Percentiles rank a stretch among this genome's conserved stretches.
Conservation (phyloP, 2,888 invertebrate species). For the Phortica magna region DNA sequence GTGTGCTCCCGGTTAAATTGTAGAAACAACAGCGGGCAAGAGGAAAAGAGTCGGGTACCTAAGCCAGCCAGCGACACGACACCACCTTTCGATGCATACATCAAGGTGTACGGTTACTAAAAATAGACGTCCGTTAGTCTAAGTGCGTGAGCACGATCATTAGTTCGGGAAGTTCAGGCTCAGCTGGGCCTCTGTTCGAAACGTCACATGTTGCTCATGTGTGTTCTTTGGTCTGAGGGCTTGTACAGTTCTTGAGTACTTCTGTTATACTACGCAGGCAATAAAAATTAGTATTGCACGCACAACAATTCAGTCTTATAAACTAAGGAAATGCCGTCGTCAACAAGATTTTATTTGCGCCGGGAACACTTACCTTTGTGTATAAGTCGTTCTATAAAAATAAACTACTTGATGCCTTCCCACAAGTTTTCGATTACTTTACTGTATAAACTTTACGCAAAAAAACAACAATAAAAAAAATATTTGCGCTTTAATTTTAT, state of each 20-base stretch:
- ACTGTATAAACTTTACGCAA: neutral
- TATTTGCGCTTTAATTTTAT: neutral
- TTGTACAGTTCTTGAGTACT: neutral
- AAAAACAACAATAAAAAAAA: neutral
- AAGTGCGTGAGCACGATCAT: constrained; percentile 12
- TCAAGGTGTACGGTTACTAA: constrained; percentile 21
- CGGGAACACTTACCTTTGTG: too few species aligned
- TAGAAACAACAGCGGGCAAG: neutral
- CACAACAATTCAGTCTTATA: too few species aligned
- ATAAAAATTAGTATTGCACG: neutral
- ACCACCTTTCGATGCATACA: constrained; percentile 17
- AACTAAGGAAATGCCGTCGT: too few species aligned
- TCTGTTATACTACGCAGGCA: neutral
- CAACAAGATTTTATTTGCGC: too few species aligned
- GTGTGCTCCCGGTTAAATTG: neutral
- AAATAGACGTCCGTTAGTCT: neutral
- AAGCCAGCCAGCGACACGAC: neutral
- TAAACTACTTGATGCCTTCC: neutral
- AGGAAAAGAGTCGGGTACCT: too few species aligned
- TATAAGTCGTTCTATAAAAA: neutral
- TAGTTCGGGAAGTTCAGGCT: constrained; percentile 4
- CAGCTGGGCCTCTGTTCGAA: neutral
- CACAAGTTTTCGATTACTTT: neutral
- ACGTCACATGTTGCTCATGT: constrained; percentile 26
- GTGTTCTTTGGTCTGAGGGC: neutral